A percentile compares a stretch with the other conserved stretches of the same genome.
phyloP scores from a whole-genome alignment of 2,797 vertebrate species.

The Lutjanus campechanus region DNA sequence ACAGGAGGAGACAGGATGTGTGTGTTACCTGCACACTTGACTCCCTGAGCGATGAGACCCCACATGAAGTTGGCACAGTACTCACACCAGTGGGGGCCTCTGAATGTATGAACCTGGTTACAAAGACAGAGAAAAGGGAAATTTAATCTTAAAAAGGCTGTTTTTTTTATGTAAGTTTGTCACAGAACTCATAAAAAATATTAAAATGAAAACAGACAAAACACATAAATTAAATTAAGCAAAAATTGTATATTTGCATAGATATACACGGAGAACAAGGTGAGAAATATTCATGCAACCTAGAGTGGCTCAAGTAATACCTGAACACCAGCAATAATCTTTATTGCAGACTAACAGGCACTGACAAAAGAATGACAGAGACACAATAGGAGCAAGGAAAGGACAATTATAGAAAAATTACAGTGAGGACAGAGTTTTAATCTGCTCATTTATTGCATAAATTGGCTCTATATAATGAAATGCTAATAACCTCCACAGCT shows the following conservation, averaged over 20 bases:
- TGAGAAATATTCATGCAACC: neutral
- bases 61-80: conserved; percentile 99
- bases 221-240: neutral
- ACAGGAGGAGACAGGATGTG: neutral
- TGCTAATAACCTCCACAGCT: conserved; percentile 55
- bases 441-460: conserved; percentile 46
- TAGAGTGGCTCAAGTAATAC: conserved; percentile 4
- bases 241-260: neutral
- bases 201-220: neutral
- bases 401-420: conserved; percentile 3
- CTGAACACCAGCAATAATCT: conserved; percentile 18
- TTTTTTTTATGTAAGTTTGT: neutral
- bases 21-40: conserved; percentile 93
- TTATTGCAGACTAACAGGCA: conserved; percentile 3
- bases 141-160: neutral
- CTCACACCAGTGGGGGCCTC: conserved; percentile 97
- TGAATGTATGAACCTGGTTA: conserved; percentile 92
- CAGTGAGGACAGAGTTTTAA: conserved; percentile 30
- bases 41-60: conserved; percentile 97
- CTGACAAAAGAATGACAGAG: conserved; percentile 18
- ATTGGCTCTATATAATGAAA: conserved; percentile 57
- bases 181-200: neutral
- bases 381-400: conserved; percentile 39
- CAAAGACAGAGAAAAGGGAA: neutral
- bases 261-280: neutral